phyloP scores from a whole-genome alignment of 2,113 vertebrate species.

The Glareola pratincola region DNA sequence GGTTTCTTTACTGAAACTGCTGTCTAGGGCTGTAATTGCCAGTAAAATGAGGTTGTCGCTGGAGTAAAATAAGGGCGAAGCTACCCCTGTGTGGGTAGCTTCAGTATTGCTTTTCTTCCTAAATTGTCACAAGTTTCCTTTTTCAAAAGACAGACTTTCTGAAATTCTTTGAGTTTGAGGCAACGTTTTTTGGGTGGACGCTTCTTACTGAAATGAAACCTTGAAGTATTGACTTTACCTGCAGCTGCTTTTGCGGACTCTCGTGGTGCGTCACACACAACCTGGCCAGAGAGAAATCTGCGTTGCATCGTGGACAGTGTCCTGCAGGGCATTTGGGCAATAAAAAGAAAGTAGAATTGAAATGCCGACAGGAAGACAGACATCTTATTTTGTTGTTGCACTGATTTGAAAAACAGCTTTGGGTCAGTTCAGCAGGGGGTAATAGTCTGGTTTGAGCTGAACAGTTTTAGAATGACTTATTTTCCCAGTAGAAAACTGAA shows the following conservation, averaged over 20 bases:
- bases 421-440: background rate
- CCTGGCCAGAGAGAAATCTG: background rate
- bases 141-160: background rate
- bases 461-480: background rate
- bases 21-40: constrained; percentile 12
- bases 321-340: background rate
- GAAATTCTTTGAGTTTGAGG: background rate
- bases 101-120: background rate
- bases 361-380: background rate
- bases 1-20: constrained; percentile 12
- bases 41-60: background rate
- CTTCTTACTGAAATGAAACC: background rate
- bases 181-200: background rate
- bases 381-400: constrained; percentile 5
- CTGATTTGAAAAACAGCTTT: constrained; percentile 21
- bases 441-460: background rate
- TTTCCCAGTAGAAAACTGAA: constrained; percentile 4
- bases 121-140: background rate
- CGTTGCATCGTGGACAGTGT: background rate
- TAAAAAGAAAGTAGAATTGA: background rate
- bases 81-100: background rate
- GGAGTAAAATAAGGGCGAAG: background rate
- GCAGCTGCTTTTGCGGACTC: background rate
- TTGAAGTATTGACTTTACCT: background rate
- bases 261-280: background rate